These are phyloP conservation scores for Thripadectes ignobilis DNA, from an alignment of 2,797 vertebrate species.

Conservation along the genomic window DNA sequence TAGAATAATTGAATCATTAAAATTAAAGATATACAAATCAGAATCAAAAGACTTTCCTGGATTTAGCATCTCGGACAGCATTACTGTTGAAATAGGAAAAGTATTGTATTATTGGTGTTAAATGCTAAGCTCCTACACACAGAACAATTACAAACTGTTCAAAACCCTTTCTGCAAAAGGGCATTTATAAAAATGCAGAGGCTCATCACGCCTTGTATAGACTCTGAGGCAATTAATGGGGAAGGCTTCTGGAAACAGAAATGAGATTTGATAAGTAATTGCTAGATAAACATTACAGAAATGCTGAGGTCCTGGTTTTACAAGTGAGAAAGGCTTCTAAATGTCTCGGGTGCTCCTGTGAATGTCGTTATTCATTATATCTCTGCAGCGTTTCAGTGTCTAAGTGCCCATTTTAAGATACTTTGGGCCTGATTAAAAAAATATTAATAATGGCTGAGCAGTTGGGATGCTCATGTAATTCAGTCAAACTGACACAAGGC, in stretches of 20 bases:
- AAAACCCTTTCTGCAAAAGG: background rate
- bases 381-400: background rate
- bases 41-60: background rate
- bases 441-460: background rate
- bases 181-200: background rate
- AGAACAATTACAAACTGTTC: background rate
- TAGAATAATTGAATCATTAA: background rate
- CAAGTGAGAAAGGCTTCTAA: background rate
- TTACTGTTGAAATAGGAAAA: background rate
- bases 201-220: background rate
- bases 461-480: background rate
- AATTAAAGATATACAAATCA: background rate
- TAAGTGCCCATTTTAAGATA: slow-evolving; percentile 15
- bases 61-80: background rate
- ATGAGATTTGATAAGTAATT: slow-evolving; percentile 33
- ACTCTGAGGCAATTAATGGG: slow-evolving; percentile 9
- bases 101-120: background rate
- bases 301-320: slow-evolving; percentile 24
- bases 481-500: background rate
- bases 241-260: slow-evolving; percentile 19
- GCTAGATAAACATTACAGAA: slow-evolving; percentile 18
- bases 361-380: background rate
- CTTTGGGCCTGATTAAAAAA: slow-evolving; percentile 42
- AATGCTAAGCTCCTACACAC: background rate
- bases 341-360: background rate